phyloP scores from a whole-genome alignment of 2,113 vertebrate species.

The Petrocephalus microphthalmus region DNA sequence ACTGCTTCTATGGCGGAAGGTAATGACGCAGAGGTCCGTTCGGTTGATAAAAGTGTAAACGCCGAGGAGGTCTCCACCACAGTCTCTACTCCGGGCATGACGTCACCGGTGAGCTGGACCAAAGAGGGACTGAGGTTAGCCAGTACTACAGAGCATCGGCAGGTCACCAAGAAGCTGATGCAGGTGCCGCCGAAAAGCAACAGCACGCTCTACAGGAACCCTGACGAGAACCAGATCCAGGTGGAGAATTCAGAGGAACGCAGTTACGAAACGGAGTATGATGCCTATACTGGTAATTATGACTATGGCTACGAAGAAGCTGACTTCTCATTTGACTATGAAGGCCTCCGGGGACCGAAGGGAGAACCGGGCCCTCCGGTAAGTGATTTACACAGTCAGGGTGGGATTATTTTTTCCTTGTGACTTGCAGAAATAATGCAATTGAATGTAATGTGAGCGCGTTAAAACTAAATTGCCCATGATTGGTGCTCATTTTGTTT shows the following conservation, averaged over 20 bases:
- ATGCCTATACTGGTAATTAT: constrained; percentile 64
- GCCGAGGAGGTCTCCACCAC: constrained; percentile 34
- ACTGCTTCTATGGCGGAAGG: constrained; percentile 18
- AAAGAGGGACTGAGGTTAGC: constrained; percentile 47
- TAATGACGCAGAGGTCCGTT: constrained; percentile 27
- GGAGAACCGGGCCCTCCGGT: constrained; percentile 85
- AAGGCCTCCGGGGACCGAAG: constrained; percentile 76
- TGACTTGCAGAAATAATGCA: neutral
- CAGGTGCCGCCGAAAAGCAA: constrained; percentile 62
- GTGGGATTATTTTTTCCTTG: neutral
- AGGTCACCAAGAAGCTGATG: constrained; percentile 41
- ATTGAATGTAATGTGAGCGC: constrained; percentile 27
- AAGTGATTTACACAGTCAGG: constrained; percentile 55
- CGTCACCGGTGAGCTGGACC: constrained; percentile 40
- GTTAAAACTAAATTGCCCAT: constrained; percentile 31
- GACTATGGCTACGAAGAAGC: constrained; percentile 79
- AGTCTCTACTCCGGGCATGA: constrained; percentile 39
- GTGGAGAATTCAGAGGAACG: constrained; percentile 57
- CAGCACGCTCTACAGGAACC: constrained; percentile 59
- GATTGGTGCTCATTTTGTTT: constrained; percentile 40
- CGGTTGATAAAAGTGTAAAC: constrained; percentile 44
- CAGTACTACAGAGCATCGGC: constrained; percentile 41
- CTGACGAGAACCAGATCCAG: constrained; percentile 51
- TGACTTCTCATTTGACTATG: constrained; percentile 72
- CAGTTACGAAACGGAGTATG: constrained; percentile 58